These are phyloP conservation scores for Tiliqua scincoides DNA, from an alignment of 2,113 vertebrate species.

Conservation along the genomic window DNA sequence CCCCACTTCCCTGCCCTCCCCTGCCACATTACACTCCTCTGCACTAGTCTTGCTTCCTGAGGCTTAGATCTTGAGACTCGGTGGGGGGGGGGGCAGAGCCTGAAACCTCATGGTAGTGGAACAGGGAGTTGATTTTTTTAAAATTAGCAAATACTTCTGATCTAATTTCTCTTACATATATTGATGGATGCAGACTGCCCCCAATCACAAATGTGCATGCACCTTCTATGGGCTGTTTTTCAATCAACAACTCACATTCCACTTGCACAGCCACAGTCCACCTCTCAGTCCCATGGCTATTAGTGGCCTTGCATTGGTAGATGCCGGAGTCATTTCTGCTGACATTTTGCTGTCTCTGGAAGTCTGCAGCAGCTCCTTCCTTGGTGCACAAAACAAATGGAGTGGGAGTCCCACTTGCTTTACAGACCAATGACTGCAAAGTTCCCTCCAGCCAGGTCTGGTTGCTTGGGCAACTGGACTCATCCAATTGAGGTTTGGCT, in stretches of 20 bases:
- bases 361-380: neutral
- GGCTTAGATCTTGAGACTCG: no score
- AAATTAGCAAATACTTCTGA: no score
- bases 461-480: conserved; percentile 64
- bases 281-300: conserved; percentile 37
- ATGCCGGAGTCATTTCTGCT: conserved; percentile 65
- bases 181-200: no score
- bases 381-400: conserved; percentile 57
- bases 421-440: conserved; percentile 16
- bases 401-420: conserved; percentile 56
- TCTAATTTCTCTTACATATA: no score
- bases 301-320: conserved; percentile 66
- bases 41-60: no score
- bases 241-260: conserved; percentile 57
- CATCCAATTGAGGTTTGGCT: conserved; percentile 67
- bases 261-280: conserved; percentile 56
- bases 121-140: no score
- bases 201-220: no score
- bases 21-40: no score
- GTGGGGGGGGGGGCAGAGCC: no score
- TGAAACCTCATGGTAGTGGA: no score
- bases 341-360: conserved; percentile 31
- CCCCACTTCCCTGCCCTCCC: no score
- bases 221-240: no score
- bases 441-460: conserved; percentile 70